Conservation (phyloP, 2,113 vertebrate species). For the Myanophis thanlyinensis region DNA sequence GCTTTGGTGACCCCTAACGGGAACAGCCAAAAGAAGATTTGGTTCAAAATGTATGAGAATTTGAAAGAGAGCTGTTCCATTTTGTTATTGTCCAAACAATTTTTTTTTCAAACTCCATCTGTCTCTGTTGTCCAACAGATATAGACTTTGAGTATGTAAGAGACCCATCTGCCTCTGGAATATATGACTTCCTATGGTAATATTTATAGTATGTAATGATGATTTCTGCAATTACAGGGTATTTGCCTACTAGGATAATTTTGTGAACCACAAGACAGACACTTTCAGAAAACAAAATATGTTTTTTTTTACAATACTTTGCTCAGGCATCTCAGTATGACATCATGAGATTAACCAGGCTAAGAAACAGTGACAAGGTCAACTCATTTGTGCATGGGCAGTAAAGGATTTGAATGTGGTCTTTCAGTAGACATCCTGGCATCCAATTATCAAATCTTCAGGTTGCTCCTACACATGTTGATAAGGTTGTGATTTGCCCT, state of each 20-base stretch:
- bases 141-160: neutral
- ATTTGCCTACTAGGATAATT: neutral
- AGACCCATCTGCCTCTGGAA: neutral
- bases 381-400: neutral
- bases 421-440: neutral
- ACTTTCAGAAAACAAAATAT: neutral
- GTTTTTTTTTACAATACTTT: neutral
- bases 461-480: conserved; percentile 2
- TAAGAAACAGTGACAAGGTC: neutral
- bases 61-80: neutral
- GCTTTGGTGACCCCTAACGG: no score
- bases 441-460: neutral
- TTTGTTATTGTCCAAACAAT: neutral
- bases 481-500: conserved; percentile 35
- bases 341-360: neutral
- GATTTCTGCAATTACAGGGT: neutral
- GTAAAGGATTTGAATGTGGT: neutral
- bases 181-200: neutral
- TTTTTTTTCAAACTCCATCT: neutral
- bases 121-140: neutral
- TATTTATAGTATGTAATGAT: neutral
- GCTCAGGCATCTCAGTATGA: neutral
- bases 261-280: neutral
- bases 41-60: neutral
- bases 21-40: no score